A percentile compares a stretch with the other conserved stretches of the same genome.
Evolutionary conservation across 2,797 vertebrate genomes (phyloP).

Genomic region (Gymnocypris eckloni): DNA sequence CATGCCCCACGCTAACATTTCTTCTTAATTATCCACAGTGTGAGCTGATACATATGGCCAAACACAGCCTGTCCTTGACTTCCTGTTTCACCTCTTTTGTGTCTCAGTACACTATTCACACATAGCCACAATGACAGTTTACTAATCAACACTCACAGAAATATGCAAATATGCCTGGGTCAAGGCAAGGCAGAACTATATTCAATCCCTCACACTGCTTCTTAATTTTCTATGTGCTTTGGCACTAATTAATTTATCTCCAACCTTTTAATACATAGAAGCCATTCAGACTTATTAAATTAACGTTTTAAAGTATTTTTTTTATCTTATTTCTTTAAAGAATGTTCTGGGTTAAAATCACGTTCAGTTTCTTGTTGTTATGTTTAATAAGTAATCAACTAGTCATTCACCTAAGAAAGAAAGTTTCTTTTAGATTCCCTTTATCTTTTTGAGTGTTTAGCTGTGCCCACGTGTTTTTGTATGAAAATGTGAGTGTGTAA

Average conservation of each 20-base stretch:
- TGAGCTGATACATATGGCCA: background rate
- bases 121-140: background rate
- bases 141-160: background rate
- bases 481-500: background rate
- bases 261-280: background rate
- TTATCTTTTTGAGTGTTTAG: background rate
- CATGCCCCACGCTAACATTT: background rate
- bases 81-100: background rate
- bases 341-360: background rate
- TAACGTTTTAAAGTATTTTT: background rate
- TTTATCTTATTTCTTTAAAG: background rate
- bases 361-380: background rate
- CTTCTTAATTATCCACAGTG: background rate
- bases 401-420: background rate
- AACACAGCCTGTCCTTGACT: background rate
- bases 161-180: background rate
- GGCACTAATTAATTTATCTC: background rate
- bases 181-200: background rate
- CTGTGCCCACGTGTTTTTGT: background rate
- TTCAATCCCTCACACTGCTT: background rate
- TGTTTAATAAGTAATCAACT: background rate
- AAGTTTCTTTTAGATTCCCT: background rate
- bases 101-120: background rate
- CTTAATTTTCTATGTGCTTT: background rate
- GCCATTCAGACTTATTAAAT: background rate